phyloP scores from a whole-genome alignment of 2,888 invertebrate genomes.

The Dolichopus griseipennis region DNA sequence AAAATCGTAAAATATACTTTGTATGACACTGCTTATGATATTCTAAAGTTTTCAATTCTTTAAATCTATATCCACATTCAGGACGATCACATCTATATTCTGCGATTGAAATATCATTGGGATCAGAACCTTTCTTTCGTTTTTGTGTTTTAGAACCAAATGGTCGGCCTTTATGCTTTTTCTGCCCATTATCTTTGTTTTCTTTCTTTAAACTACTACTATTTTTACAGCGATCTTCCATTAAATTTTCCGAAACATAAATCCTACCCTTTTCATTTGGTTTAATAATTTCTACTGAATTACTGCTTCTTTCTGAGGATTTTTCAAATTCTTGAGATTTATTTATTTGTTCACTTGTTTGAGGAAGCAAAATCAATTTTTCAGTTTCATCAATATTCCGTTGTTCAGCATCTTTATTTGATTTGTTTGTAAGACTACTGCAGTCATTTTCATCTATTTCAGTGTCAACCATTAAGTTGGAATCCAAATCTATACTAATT shows the following conservation, averaged over 20 bases:
- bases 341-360: slow-evolving; percentile 11
- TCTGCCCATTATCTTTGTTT: neutral
- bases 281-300: slow-evolving; percentile 7
- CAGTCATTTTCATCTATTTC: neutral
- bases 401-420: slow-evolving; percentile 13
- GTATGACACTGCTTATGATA: slow-evolving; percentile 39
- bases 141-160: slow-evolving; percentile 36
- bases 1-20: slow-evolving; percentile 23
- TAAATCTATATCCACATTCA: slow-evolving; percentile 40
- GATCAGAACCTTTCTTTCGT: slow-evolving; percentile 20
- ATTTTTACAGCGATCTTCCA: slow-evolving; percentile 25
- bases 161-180: slow-evolving; percentile 35
- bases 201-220: neutral
- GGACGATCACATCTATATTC: slow-evolving; percentile 35
- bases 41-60: slow-evolving; percentile 32
- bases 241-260: slow-evolving; percentile 40
- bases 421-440: neutral
- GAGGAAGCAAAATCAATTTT: neutral
- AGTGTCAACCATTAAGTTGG: slow-evolving; percentile 14
- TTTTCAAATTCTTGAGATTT: slow-evolving; percentile 10
- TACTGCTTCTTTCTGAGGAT: slow-evolving; percentile 10
- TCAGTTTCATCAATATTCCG: slow-evolving; percentile 24
- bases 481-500: slow-evolving; percentile 12
- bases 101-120: slow-evolving; percentile 23
- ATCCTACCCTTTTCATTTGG: slow-evolving; percentile 36